A percentile compares a stretch with the other conserved stretches of the same genome.
Conservation (phyloP, 2,113 vertebrate genomes). For the Panthera tigris region DNA sequence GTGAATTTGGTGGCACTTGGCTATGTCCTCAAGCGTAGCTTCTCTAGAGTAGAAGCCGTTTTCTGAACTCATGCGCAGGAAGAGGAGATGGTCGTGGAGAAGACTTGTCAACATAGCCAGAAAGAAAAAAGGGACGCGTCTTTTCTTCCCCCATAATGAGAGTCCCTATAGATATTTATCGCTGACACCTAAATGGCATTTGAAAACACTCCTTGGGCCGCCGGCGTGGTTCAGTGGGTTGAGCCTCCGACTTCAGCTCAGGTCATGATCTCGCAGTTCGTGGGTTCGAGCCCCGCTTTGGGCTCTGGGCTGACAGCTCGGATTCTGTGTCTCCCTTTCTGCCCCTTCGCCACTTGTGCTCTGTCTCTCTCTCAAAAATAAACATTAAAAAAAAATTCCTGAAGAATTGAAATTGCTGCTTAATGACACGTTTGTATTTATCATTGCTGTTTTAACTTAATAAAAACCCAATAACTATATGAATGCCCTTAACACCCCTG, state of each 20-base stretch:
- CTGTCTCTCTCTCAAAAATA: no score
- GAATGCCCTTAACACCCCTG: not conserved
- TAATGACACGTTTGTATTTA: not conserved
- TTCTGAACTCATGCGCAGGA: rapidly evolving
- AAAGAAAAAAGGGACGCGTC: rapidly evolving
- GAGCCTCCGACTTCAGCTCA: no score
- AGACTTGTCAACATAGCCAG: rapidly evolving
- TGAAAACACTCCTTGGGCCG: not conserved
- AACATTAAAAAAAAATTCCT: not conserved
- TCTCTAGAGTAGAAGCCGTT: rapidly evolving
- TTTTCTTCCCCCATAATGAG: not conserved
- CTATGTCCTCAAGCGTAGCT: not conserved
- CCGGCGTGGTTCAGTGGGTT: no score
- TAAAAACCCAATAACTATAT: not conserved
- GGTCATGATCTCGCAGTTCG: no score
- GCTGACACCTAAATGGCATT: not conserved
- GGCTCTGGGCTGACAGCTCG: no score
- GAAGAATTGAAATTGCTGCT: not conserved
- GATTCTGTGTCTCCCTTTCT: no score
- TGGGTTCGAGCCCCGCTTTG: no score
- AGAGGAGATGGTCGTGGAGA: rapidly evolving
- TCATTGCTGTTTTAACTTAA: not conserved
- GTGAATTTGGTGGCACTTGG: not conserved
- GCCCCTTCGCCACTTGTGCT: no score
- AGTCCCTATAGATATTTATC: not conserved